Evolutionary conservation across 2,113 vertebrate species (phyloP).

Genomic region (Trogon melanurus): DNA sequence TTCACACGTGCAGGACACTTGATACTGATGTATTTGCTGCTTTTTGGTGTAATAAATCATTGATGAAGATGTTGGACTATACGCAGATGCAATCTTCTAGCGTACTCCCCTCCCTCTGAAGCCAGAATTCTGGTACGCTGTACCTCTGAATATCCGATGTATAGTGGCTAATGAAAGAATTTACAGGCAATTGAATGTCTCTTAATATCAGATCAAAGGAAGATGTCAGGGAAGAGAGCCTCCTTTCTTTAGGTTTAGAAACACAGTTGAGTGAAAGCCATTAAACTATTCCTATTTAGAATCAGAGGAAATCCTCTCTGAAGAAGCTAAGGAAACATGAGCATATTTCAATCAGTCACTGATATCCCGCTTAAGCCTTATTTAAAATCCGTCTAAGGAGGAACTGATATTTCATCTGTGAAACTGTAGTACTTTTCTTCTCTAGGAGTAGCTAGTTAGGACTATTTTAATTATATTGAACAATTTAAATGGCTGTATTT

Average conservation of each 20-base stretch:
- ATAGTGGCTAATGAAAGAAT: not conserved
- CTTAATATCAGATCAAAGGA: not conserved
- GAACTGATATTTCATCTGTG: not conserved
- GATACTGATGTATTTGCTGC: not conserved
- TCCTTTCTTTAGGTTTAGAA: not conserved
- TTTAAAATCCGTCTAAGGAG: constrained; percentile 13
- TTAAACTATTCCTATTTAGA: not conserved
- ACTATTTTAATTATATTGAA: constrained; percentile 30
- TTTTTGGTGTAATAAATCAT: not conserved
- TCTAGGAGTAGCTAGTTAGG: constrained; percentile 3
- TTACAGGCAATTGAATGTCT: not conserved
- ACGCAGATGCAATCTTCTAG: not conserved
- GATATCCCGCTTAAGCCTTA: constrained; percentile 26
- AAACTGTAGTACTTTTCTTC: constrained; percentile 1
- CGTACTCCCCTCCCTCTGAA: not conserved
- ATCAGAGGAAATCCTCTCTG: constrained; percentile 10
- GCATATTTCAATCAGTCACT: constrained; percentile 1
- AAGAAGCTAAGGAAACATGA: constrained; percentile 10
- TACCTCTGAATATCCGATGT: not conserved
- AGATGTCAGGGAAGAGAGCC: not conserved
- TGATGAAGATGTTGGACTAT: not conserved
- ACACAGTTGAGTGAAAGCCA: not conserved
- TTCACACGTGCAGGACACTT: not conserved
- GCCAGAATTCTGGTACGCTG: not conserved
- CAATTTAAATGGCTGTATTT: constrained; percentile 10